Evolutionary conservation across 2,797 vertebrate species (phyloP).

Genomic region (Poeciliopsis turneri): DNA sequence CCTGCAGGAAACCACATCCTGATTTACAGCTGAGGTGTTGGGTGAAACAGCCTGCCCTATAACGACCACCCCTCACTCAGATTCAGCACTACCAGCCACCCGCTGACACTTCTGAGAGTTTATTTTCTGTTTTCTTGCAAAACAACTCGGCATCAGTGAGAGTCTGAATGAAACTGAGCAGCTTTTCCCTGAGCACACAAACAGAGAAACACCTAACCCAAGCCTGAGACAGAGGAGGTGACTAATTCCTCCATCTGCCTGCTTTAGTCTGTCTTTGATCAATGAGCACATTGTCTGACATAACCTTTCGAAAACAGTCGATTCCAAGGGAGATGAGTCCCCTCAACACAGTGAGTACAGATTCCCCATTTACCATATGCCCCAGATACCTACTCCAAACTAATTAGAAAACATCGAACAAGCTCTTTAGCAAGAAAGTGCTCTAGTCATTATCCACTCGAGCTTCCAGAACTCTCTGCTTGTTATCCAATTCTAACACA

Average conservation of each 20-base stretch:
- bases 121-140: conserved; percentile 34
- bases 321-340: neutral
- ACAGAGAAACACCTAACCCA: conserved; percentile 5
- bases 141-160: conserved; percentile 19
- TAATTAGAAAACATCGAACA: neutral
- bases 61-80: neutral
- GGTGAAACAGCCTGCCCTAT: neutral
- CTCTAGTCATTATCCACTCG: neutral
- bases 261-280: conserved; percentile 31
- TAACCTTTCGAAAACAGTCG: neutral
- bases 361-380: neutral
- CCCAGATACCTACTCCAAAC: neutral
- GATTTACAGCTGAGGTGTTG: neutral
- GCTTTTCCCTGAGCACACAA: neutral
- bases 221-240: conserved; percentile 11
- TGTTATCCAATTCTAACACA: neutral
- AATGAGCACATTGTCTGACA: conserved; percentile 23
- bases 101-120: conserved; percentile 16
- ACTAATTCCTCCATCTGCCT: conserved; percentile 38
- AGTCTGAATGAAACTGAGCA: conserved; percentile 24
- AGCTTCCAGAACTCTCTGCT: neutral
- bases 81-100: neutral
- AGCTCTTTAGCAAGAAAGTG: neutral
- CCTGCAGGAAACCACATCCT: neutral
- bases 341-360: neutral